These are phyloP conservation scores for Aythya baeri DNA, from an alignment of 2,113 vertebrate species.

Conservation along the genomic window DNA sequence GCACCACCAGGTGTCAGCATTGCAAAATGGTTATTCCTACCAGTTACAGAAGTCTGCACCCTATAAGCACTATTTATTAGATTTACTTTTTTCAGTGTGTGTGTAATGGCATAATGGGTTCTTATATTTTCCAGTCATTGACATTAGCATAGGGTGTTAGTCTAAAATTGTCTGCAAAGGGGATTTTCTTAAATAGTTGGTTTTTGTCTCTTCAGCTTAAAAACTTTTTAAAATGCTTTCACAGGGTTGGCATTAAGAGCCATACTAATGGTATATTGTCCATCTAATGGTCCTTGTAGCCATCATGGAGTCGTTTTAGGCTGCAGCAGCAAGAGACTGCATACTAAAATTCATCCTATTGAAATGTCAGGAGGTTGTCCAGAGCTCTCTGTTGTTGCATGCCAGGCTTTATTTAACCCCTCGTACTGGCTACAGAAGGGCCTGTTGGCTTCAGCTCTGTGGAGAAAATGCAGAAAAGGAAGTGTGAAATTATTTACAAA, in stretches of 20 bases:
- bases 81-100: no score
- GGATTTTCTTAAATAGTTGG: background rate
- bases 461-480: background rate
- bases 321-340: background rate
- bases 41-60: background rate
- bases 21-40: constrained; percentile 15
- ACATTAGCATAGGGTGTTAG: background rate
- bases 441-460: background rate
- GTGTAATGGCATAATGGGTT: background rate
- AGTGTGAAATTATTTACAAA: background rate
- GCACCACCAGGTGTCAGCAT: constrained; percentile 65
- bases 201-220: background rate
- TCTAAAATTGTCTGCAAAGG: background rate
- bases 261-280: background rate
- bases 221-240: background rate
- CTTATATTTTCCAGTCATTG: background rate
- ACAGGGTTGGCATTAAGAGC: background rate
- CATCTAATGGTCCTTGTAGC: background rate
- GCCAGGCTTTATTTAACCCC: background rate
- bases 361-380: background rate
- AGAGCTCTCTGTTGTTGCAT: background rate
- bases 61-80: background rate
- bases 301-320: background rate
- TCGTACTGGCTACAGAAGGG: background rate
- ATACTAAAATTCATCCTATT: background rate